Conservation (phyloP, 2,797 vertebrate genomes). For the Momotus momota region DNA sequence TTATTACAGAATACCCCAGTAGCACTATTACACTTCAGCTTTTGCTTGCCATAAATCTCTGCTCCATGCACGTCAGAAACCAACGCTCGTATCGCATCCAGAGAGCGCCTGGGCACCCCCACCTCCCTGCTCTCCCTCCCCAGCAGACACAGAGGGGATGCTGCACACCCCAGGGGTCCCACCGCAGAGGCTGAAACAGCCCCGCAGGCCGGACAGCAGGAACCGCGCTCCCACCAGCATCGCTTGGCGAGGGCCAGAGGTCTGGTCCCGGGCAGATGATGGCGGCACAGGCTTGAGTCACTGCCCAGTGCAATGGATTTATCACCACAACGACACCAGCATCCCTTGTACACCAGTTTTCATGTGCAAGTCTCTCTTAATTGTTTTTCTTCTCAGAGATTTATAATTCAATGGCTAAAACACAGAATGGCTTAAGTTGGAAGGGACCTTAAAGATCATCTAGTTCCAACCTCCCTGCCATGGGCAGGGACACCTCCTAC, state of each 20-base stretch:
- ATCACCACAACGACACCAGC: conserved; percentile 23
- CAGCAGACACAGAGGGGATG: background rate
- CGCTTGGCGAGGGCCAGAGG: conserved; percentile 27
- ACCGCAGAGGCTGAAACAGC: conserved; percentile 7
- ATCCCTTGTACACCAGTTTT: conserved; percentile 7
- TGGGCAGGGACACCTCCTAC: no score
- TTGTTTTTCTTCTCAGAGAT: background rate
- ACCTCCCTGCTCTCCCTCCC: background rate
- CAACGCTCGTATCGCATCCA: conserved; percentile 21
- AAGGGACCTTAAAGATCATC: no score
- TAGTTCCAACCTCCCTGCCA: no score
- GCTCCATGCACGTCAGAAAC: conserved; percentile 33
- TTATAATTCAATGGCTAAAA: background rate
- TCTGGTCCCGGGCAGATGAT: conserved; percentile 38
- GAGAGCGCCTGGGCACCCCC: background rate
- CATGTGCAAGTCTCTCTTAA: background rate
- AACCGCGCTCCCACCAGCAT: conserved; percentile 46
- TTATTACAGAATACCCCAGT: conserved; percentile 71
- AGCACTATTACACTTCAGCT: conserved; percentile 66
- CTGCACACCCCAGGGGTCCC: background rate
- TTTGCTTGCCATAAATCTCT: conserved; percentile 67
- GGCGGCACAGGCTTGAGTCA: conserved; percentile 58
- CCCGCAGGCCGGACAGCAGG: background rate
- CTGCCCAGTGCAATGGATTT: conserved; percentile 39
- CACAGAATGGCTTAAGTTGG: no score